Evolutionary conservation across 2,113 vertebrate species (phyloP).

Genomic region (Erythrolamprus reginae): DNA sequence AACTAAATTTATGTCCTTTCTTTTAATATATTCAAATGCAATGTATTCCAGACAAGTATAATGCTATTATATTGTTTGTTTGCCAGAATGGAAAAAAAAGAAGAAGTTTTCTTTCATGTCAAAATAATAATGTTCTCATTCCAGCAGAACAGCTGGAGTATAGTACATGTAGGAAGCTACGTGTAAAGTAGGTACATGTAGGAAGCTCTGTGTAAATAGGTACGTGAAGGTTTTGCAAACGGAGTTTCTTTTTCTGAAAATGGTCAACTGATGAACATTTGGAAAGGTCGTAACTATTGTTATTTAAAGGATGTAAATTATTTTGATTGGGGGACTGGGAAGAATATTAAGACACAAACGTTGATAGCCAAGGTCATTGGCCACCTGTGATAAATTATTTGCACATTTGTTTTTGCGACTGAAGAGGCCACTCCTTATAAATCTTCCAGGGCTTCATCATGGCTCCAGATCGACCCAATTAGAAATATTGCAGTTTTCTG

Average conservation of each 20-base stretch:
- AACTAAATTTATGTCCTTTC: not conserved
- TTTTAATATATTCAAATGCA: not conserved
- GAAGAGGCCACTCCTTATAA: not conserved
- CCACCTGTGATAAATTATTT: not conserved
- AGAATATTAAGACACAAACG: not conserved
- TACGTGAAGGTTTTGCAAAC: not conserved
- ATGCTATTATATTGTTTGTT: not conserved
- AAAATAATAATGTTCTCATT: too few relatives aligned
- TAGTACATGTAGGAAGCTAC: rapidly evolving
- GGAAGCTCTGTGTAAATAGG: too few relatives aligned
- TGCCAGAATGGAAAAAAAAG: not conserved
- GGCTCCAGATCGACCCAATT: not conserved
- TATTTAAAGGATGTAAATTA: not conserved
- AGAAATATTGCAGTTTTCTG: not conserved
- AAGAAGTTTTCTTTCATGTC: not conserved
- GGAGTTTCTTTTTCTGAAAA: not conserved
- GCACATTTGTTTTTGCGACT: not conserved
- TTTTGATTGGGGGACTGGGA: not conserved
- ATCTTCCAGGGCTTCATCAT: not conserved
- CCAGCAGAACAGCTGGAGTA: not conserved
- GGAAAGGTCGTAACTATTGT: not conserved
- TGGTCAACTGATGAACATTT: not conserved
- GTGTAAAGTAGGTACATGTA: rapidly evolving
- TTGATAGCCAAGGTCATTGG: not conserved
- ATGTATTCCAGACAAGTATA: not conserved